Percentiles rank a stretch among this genome's conserved stretches.
phyloP scores from a whole-genome alignment of 2,888 invertebrate genomes.

The Diadegma fenestrale region DNA sequence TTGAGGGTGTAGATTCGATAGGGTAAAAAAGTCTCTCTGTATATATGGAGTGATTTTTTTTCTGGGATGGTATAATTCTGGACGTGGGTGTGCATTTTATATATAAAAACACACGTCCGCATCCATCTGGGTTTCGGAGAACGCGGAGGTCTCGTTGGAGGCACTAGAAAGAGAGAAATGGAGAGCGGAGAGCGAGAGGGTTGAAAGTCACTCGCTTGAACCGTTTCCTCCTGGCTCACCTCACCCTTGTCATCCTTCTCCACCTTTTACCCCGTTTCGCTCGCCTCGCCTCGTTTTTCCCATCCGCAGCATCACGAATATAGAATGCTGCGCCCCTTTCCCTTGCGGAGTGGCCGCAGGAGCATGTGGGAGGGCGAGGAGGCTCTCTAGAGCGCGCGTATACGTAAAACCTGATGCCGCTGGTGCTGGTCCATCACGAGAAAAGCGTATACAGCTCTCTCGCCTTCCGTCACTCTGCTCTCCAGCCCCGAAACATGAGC shows the following conservation, averaged over 20 bases:
- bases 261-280: conserved; percentile 55
- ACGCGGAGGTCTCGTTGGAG: conserved; percentile 29
- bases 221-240: conserved; percentile 64
- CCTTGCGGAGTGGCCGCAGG: conserved; percentile 17
- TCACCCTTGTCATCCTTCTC: conserved; percentile 63
- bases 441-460: too few species aligned
- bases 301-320: conserved; percentile 19
- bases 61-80: conserved; percentile 28
- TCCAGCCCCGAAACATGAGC: not conserved
- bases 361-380: too few species aligned
- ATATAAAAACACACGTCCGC: too few species aligned
- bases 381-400: too few species aligned
- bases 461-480: not conserved
- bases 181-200: conserved; percentile 38
- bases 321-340: conserved; percentile 26
- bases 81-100: conserved; percentile 4
- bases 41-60: not conserved
- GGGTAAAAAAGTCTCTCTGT: not conserved
- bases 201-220: conserved; percentile 71
- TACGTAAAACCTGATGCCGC: too few species aligned
- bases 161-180: conserved; percentile 26
- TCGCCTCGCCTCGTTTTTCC: conserved; percentile 18
- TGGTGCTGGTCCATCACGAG: too few species aligned
- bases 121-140: conserved; percentile 72
- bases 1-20: not conserved